Conservation (phyloP, 2,888 invertebrate species). For the Microplitis manilae region DNA sequence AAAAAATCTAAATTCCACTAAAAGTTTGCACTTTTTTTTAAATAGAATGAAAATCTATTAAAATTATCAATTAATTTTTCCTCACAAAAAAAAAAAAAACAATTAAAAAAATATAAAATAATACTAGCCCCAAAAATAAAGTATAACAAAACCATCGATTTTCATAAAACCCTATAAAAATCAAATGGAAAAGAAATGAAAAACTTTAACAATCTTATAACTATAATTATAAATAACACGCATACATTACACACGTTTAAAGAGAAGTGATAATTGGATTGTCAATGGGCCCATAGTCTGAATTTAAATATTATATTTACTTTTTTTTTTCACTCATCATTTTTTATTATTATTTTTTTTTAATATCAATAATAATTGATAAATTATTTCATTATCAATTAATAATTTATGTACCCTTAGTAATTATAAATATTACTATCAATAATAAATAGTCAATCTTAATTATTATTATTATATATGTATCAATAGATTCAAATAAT, state of each 20-base stretch:
- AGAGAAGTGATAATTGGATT: conserved; percentile 27
- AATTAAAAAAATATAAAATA: too few relatives aligned
- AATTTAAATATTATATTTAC: conserved; percentile 16
- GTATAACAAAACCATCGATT: too few relatives aligned
- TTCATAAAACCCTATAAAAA: too few relatives aligned
- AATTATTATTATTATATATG: neutral
- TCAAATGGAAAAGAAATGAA: neutral
- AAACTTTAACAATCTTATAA: neutral
- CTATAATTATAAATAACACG: neutral
- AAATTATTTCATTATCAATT: neutral
- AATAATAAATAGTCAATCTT: neutral
- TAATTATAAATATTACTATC: conserved; percentile 3
- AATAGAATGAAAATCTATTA: too few relatives aligned
- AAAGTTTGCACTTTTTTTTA: too few relatives aligned
- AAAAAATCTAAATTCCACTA: too few relatives aligned
- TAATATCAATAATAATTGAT: neutral
- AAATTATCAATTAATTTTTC: too few relatives aligned
- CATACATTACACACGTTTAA: neutral
- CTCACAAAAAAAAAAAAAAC: too few relatives aligned
- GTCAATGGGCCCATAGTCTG: conserved; percentile 46
- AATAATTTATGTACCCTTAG: neutral
- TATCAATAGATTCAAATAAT: neutral
- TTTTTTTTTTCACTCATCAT: conserved; percentile 25
- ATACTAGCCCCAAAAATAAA: too few relatives aligned
- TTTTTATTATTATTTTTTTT: conserved; percentile 19